phyloP scores from a whole-genome alignment of 2,888 invertebrate species.

The Athripsodes cinereus region DNA sequence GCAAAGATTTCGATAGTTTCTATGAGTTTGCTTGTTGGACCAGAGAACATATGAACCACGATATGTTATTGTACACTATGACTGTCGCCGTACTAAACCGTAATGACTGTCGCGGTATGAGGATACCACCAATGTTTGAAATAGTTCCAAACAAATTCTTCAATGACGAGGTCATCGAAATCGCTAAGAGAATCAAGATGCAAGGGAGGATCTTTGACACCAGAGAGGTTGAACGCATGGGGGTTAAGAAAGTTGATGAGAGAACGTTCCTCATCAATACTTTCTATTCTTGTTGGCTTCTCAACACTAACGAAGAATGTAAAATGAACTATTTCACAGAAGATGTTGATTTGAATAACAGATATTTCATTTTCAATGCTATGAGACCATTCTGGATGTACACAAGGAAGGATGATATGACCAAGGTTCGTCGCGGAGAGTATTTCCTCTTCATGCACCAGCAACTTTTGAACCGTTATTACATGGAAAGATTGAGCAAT shows the following conservation, averaged over 20 bases:
- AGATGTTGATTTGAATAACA: conserved; percentile 57
- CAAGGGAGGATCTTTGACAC: conserved; percentile 53
- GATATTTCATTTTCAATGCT: conserved; percentile 50
- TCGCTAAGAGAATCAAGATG: conserved; percentile 59
- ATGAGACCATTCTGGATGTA: conserved; percentile 53
- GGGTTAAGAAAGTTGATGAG: conserved; percentile 39
- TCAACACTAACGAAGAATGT: conserved; percentile 43
- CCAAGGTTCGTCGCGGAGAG: conserved; percentile 52
- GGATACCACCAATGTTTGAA: conserved; percentile 69
- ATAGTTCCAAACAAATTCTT: conserved; percentile 72
- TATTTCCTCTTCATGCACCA: conserved; percentile 53
- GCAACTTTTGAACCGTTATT: conserved; percentile 46
- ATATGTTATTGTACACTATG: conserved; percentile 66
- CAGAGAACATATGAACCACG: conserved; percentile 64
- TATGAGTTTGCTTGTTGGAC: conserved; percentile 63
- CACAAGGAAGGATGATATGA: conserved; percentile 35
- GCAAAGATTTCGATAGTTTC: conserved; percentile 64
- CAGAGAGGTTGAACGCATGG: conserved; percentile 47
- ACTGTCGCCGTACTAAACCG: conserved; percentile 64
- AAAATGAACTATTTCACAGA: conserved; percentile 57
- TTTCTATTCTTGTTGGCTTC: conserved; percentile 59
- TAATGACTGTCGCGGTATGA: conserved; percentile 57
- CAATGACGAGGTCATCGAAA: conserved; percentile 62
- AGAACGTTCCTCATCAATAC: conserved; percentile 57
- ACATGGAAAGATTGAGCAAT: conserved; percentile 59